phyloP scores from a whole-genome alignment of 1,140 invertebrate genomes.

The Procambarus clarkii region DNA sequence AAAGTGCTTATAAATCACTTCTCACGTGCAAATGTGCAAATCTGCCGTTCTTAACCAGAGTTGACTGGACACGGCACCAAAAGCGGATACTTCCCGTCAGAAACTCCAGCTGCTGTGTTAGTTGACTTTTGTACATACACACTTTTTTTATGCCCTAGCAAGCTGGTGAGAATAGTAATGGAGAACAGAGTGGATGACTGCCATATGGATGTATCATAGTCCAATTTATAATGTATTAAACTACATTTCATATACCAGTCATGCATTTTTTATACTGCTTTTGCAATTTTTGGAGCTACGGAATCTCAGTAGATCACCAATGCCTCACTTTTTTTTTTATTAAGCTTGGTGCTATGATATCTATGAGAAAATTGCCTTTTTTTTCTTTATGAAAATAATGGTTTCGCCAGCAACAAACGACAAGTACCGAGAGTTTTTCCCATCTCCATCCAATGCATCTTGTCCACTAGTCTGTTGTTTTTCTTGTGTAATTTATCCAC shows the following conservation, averaged over 20 bases:
- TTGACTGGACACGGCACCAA: slow-evolving; percentile 22
- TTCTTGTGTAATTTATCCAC: neutral
- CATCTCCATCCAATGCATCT: slow-evolving; percentile 26
- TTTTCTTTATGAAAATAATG: neutral
- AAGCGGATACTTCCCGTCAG: neutral
- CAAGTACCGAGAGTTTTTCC: neutral
- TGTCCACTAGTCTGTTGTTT: slow-evolving; percentile 22
- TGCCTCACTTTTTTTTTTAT: slow-evolving; percentile 1
- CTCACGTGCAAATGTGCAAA: slow-evolving; percentile 18
- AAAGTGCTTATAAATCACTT: slow-evolving; percentile 54
- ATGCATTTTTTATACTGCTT: slow-evolving; percentile 1
- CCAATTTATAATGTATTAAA: slow-evolving; percentile 4
- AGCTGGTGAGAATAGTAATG: neutral
- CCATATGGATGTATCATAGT: slow-evolving; percentile 7
- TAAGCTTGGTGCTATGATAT: slow-evolving; percentile 38
- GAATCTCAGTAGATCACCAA: neutral
- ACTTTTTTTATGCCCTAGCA: slow-evolving; percentile 35
- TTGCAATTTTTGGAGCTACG: slow-evolving; percentile 2
- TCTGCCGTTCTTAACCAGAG: slow-evolving; percentile 28
- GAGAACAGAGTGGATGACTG: slow-evolving; percentile 1
- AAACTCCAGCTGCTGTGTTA: neutral
- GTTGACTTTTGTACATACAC: slow-evolving; percentile 54
- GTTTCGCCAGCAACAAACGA: neutral
- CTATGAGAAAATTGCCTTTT: neutral
- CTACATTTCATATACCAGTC: slow-evolving; percentile 9